A percentile compares a stretch with the other conserved stretches of the same genome.
These are phyloP conservation scores for Girardia tigrina DNA, from an alignment of 2,888 invertebrate species.

Conservation along the genomic window DNA sequence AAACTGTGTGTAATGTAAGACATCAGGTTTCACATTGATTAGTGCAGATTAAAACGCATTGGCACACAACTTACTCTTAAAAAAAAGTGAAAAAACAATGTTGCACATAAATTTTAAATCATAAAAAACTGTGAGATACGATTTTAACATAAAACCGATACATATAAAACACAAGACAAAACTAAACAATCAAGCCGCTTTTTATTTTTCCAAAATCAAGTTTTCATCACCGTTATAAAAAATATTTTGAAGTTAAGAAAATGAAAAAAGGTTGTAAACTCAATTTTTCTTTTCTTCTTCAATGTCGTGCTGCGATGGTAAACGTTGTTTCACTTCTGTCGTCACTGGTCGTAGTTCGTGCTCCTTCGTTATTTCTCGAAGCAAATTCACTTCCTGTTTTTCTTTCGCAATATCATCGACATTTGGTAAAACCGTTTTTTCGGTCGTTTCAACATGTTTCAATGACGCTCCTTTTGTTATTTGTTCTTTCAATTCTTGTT, in stretches of 20 bases:
- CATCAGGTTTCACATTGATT: neutral
- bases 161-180: no score
- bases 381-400: neutral
- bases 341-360: neutral
- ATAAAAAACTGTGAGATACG: no score
- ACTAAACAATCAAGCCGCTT: neutral
- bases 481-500: neutral
- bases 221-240: neutral
- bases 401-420: neutral
- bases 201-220: neutral
- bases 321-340: neutral
- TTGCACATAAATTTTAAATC: no score
- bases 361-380: neutral
- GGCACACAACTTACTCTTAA: no score
- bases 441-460: neutral
- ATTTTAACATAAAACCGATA: no score
- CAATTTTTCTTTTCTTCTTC: neutral
- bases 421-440: neutral
- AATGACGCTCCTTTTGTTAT: neutral
- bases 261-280: no score
- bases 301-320: neutral
- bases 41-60: no score
- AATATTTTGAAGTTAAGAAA: neutral
- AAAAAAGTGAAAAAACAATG: no score
- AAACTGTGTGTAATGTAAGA: neutral